Conservation (phyloP, 1,140 invertebrate species). For the Psilanteris sp. region DNA sequence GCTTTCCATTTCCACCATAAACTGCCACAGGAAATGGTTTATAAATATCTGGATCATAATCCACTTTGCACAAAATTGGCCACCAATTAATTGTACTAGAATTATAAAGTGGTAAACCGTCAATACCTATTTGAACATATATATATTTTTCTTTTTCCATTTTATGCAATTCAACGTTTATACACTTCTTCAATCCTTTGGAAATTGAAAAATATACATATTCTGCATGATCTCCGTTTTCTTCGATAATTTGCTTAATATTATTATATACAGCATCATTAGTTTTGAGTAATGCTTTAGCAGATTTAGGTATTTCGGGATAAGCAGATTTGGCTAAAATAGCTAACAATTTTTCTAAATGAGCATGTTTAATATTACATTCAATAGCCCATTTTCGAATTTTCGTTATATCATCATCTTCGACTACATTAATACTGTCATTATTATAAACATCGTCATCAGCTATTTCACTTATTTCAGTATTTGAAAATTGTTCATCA, state of each 20-base stretch:
- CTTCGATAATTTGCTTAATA: not conserved
- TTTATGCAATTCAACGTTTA: constrained; percentile 3
- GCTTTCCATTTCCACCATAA: constrained; percentile 19
- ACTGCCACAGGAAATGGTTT: too few relatives aligned
- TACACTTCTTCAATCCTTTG: not conserved
- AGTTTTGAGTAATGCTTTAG: not conserved
- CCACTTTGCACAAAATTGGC: constrained; percentile 25
- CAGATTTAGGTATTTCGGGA: not conserved
- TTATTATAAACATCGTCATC: too few relatives aligned
- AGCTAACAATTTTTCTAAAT: not conserved
- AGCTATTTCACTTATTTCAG: too few relatives aligned
- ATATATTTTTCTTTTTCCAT: too few relatives aligned
- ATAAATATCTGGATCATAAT: constrained; percentile 2
- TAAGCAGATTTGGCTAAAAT: not conserved
- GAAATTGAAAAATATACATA: not conserved
- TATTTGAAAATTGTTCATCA: too few relatives aligned
- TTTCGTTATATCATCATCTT: constrained; percentile 1
- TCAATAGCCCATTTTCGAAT: constrained; percentile 8
- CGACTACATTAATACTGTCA: too few relatives aligned
- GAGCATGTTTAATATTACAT: not conserved
- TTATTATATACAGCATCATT: not conserved
- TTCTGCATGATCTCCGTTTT: not conserved
- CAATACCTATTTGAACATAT: constrained; percentile 11
- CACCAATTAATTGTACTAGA: constrained; percentile 3
- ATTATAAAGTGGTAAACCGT: constrained; percentile 8